These are phyloP conservation scores for Chitala chitala DNA, from an alignment of 2,113 vertebrate species.

Conservation along the genomic window DNA sequence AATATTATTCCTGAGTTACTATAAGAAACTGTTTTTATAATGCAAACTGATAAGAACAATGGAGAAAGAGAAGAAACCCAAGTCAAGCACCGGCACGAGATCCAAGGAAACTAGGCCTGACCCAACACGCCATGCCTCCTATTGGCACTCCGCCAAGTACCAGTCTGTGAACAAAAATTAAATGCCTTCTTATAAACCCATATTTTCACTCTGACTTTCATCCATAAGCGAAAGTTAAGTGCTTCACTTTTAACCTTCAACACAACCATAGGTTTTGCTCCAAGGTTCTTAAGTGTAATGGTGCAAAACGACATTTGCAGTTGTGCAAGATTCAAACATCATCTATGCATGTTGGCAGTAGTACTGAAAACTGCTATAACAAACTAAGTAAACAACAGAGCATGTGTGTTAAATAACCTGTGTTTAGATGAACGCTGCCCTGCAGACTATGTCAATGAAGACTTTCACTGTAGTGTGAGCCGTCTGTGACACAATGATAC, in stretches of 20 bases:
- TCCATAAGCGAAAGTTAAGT: too few relatives aligned
- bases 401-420: not conserved
- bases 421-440: not conserved
- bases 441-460: constrained; percentile 41
- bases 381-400: not conserved
- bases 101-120: too few relatives aligned
- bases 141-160: too few relatives aligned
- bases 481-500: constrained; percentile 58
- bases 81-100: too few relatives aligned
- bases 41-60: too few relatives aligned
- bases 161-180: too few relatives aligned
- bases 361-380: not conserved
- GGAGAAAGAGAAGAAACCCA: too few relatives aligned
- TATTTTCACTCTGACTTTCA: too few relatives aligned
- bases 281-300: not conserved
- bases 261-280: not conserved
- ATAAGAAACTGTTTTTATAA: too few relatives aligned
- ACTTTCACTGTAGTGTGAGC: constrained; percentile 51
- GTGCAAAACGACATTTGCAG: not conserved
- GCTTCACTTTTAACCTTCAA: not conserved
- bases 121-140: too few relatives aligned
- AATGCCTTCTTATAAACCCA: too few relatives aligned
- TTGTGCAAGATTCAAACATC: not conserved
- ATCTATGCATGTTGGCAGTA: not conserved
- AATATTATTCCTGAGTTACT: too few relatives aligned